Percentiles rank a stretch among this genome's conserved stretches.
Conservation (phyloP, 2,113 vertebrate genomes). For the Monopterus albus region DNA sequence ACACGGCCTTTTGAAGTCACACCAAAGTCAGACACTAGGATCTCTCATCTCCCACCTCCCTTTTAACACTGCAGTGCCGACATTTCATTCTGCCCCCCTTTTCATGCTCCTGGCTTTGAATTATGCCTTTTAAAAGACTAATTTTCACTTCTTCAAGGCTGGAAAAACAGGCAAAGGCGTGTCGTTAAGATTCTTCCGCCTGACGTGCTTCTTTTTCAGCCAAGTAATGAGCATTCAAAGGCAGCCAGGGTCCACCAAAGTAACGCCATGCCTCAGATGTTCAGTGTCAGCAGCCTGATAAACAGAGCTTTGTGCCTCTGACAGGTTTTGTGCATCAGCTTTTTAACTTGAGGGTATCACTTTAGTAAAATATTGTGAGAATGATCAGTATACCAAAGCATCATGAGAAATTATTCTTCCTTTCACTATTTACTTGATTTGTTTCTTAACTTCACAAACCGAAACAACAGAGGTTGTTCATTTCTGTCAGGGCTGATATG, state of each 20-base stretch:
- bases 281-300: constrained; percentile 58
- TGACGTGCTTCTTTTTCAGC: constrained; percentile 70
- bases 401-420: background rate
- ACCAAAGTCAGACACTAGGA: constrained; percentile 84
- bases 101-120: constrained; percentile 81
- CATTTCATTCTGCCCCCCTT: constrained; percentile 81
- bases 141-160: constrained; percentile 84
- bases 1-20: constrained; percentile 84
- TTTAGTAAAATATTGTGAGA: constrained; percentile 27
- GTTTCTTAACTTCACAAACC: background rate
- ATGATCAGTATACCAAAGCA: constrained; percentile 16
- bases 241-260: constrained; percentile 65
- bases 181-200: constrained; percentile 77
- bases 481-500: too few species aligned
- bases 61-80: constrained; percentile 82
- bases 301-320: constrained; percentile 35
- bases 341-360: constrained; percentile 67
- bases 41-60: constrained; percentile 84
- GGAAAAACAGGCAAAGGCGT: constrained; percentile 70
- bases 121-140: constrained; percentile 81
- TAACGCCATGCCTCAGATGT: constrained; percentile 62
- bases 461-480: background rate
- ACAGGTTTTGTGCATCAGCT: constrained; percentile 49
- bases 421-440: background rate
- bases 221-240: constrained; percentile 76